Evolutionary conservation across 2,797 vertebrate species (phyloP).

Genomic region (Lophotriccus pileatus): DNA sequence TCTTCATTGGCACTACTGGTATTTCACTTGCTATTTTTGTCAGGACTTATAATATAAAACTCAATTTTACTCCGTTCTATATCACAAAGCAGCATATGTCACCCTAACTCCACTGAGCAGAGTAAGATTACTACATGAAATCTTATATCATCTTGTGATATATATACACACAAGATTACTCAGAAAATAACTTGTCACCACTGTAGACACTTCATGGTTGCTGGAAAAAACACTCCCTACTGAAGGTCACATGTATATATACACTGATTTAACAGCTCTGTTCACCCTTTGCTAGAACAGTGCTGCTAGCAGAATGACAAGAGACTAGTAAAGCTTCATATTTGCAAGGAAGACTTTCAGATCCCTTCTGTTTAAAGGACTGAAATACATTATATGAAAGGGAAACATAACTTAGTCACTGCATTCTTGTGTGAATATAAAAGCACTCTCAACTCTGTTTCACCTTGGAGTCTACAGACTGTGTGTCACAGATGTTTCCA

Average conservation of each 20-base stretch:
- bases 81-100: slow-evolving; percentile 59
- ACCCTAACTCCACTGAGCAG: slow-evolving; percentile 20
- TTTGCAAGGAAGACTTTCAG: neutral
- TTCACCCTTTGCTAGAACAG: neutral
- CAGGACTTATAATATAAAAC: slow-evolving; percentile 44
- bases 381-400: neutral
- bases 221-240: neutral
- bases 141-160: slow-evolving; percentile 49
- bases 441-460: neutral
- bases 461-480: neutral
- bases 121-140: slow-evolving; percentile 43
- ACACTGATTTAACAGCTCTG: neutral
- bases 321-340: neutral
- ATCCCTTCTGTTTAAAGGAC: neutral
- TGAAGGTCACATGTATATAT: slow-evolving; percentile 39
- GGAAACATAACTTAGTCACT: neutral
- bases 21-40: slow-evolving; percentile 51
- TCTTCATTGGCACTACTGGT: slow-evolving; percentile 2
- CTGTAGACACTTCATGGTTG: slow-evolving; percentile 47
- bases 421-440: neutral
- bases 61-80: slow-evolving; percentile 44
- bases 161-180: slow-evolving; percentile 49
- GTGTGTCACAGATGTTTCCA: neutral
- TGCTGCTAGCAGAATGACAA: neutral
- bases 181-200: slow-evolving; percentile 51